Evolutionary conservation across 2,113 vertebrate species (phyloP), one percentile per base, ranked within the genome.

Genomic region (Pelodiscus sinensis): DNA sequence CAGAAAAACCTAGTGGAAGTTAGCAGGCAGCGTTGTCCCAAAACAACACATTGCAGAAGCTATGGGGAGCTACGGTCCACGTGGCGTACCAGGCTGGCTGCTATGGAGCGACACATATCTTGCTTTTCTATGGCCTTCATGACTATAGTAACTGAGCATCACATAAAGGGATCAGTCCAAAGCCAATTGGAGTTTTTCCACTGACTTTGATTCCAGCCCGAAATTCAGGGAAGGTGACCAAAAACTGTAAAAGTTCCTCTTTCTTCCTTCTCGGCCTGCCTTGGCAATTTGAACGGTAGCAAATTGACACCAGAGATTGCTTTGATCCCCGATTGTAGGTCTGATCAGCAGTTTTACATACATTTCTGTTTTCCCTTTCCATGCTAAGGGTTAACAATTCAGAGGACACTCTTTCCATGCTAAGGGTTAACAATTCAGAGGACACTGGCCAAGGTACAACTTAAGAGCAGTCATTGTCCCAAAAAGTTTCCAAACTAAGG

Each of bases 191-290:
- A 12, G 9, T 75, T 90, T 50, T 21, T 8, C 24, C 57, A 8
- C 81, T 27, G 55, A 25, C 15, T 91, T 79, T 94, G 79, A 19
- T 27, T 81, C 3, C 0, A 1, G 12, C 18, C 27, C 51, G 65
- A 52, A 60, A 56, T 12, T 24, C n/a, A 44, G 3, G 60, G 22
- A 24, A 81, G n/a, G 4, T 91, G 65, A 38, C 0, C 51, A 54
- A 15, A 25, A 35, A 1, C 44, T 44, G 44, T 0, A 0, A 0
- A 8, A 0, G 0, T 77, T 16, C 62, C 19, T 68, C 65, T 35
- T n/a, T 35, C 65, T 35, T 16, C 25, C 19, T 86, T n/a, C 82
- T 87, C 3, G 9, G 8, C 82, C 68, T 31, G 6, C 50, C 2
- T 9, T 24, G 65, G 77, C 31, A 68, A 16, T 2, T 21, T 50